Percentiles rank a stretch among this genome's conserved stretches.
These are phyloP conservation scores for Nomada fabriciana DNA, from an alignment of 2,888 invertebrate genomes.

Conservation along the genomic window DNA sequence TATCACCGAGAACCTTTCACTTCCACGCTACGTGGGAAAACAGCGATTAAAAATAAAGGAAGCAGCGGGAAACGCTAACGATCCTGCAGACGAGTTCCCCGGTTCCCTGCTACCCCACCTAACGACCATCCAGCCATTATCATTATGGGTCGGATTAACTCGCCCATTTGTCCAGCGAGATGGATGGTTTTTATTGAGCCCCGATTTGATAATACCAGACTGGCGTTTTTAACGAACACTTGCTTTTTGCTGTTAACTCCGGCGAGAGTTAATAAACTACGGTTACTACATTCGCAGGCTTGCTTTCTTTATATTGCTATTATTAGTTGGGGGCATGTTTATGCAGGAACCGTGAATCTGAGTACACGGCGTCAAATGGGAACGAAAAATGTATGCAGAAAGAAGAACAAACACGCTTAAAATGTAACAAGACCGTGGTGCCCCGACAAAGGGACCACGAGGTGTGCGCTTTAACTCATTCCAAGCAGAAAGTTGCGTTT, in stretches of 20 bases:
- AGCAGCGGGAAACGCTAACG: constrained; percentile 42
- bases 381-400: neutral
- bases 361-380: too few species aligned
- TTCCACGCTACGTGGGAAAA: constrained; percentile 44
- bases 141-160: constrained; percentile 26
- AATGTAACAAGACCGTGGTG: neutral
- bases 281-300: too few species aligned
- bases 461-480: constrained; percentile 36
- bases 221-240: neutral
- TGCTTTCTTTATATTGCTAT: too few species aligned
- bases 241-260: too few species aligned
- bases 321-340: too few species aligned
- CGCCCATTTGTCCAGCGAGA: constrained; percentile 12
- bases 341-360: too few species aligned
- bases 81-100: constrained; percentile 31
- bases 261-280: too few species aligned
- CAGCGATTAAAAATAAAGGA: constrained; percentile 54
- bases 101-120: constrained; percentile 11
- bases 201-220: neutral
- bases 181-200: neutral
- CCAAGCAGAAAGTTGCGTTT: constrained; percentile 27
- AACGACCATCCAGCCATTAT: constrained; percentile 20
- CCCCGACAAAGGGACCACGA: constrained; percentile 42
- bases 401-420: constrained; percentile 14
- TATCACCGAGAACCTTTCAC: constrained; percentile 46